Evolutionary conservation across 2,113 vertebrate species (phyloP), one percentile per base, ranked within the genome.

Genomic region (Podiceps cristatus): DNA sequence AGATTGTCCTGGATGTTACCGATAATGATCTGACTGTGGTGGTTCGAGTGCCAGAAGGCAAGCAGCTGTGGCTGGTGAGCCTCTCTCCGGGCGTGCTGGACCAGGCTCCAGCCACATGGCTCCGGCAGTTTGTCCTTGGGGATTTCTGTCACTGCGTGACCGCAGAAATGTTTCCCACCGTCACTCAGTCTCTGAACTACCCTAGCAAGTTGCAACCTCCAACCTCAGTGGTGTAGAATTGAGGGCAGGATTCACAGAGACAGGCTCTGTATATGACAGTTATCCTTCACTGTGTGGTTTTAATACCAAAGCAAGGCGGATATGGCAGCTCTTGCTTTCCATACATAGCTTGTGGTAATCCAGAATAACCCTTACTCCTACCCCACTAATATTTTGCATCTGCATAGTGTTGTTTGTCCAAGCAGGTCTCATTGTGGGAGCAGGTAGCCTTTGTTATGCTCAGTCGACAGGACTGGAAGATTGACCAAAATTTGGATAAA

Each of bases 11-110:
- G 96, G 99, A 99, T 2, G 98, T 99, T 84, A 99, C 99, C 0
- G 99, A 99, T 66, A 98, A 98, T 1, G 98, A 99, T 37, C 96
- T 99, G 86, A 98, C 98, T 2, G 95, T 99, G 96, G 99, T 99
- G 1, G 95, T 99, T 68, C 99, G 98, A 42, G 98, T 99, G 52
- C 99, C 99, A 2, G 97, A 98, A 10, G 98, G 97, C 83, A 99
- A 98, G 59, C 99, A 98, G 16, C 97, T 99, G 93, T 99, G 99
- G 99, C 98, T 99, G 99, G 99, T 99, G 82, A 96, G 99, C 90
- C 6, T 42, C 5, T 18, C n/a, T 20, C 53, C 3, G 6, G 24
- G 6, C 49, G 4, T 19, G 53, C n/a, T 79, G 71, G 83, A 45
- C 29, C 35, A 45, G 62, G 56, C 35, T 90, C 52, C 45, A 72